Percentiles rank a stretch among this genome's conserved stretches.
Evolutionary conservation across 2,888 invertebrate species (phyloP).

Genomic region (Malthinus flaveolus): DNA sequence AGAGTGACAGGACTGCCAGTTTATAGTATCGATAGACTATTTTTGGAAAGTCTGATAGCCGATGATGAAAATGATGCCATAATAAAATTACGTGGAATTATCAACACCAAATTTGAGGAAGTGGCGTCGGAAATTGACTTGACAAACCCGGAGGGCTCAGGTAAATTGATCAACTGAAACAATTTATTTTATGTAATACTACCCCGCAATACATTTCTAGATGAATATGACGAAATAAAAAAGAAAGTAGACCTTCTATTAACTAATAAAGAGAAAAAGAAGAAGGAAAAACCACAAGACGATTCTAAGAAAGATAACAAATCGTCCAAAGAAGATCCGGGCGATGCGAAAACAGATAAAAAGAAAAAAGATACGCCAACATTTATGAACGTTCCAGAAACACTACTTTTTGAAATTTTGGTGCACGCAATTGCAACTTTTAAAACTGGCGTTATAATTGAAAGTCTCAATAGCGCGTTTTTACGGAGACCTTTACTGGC

Average conservation of each 20-base stretch:
- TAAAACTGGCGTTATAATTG: slow-evolving; percentile 43
- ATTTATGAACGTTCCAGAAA: slow-evolving; percentile 40
- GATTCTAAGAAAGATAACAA: slow-evolving; percentile 13
- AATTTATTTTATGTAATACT: neutral
- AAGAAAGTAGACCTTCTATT: slow-evolving; percentile 39
- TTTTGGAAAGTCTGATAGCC: slow-evolving; percentile 54
- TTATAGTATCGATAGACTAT: slow-evolving; percentile 58
- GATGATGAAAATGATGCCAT: slow-evolving; percentile 37
- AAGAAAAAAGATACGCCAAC: slow-evolving; percentile 35
- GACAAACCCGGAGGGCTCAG: slow-evolving; percentile 3
- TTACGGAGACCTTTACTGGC: slow-evolving; percentile 38
- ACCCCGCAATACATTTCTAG: slow-evolving; percentile 33
- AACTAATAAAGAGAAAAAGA: slow-evolving; percentile 33
- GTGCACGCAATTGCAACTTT: slow-evolving; percentile 33
- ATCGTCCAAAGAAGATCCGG: slow-evolving; percentile 18
- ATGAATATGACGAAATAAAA: slow-evolving; percentile 41
- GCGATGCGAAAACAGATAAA: slow-evolving; percentile 14
- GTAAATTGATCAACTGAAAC: neutral
- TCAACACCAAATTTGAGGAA: slow-evolving; percentile 36
- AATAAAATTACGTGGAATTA: slow-evolving; percentile 40
- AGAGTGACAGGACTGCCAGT: slow-evolving; percentile 55
- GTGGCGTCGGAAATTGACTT: slow-evolving; percentile 37
- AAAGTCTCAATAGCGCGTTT: slow-evolving; percentile 46
- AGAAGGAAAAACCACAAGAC: slow-evolving; percentile 23
- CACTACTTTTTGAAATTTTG: slow-evolving; percentile 39